Conservation (phyloP, 2,888 invertebrate genomes). For the Acanthoscelides obtectus region DNA sequence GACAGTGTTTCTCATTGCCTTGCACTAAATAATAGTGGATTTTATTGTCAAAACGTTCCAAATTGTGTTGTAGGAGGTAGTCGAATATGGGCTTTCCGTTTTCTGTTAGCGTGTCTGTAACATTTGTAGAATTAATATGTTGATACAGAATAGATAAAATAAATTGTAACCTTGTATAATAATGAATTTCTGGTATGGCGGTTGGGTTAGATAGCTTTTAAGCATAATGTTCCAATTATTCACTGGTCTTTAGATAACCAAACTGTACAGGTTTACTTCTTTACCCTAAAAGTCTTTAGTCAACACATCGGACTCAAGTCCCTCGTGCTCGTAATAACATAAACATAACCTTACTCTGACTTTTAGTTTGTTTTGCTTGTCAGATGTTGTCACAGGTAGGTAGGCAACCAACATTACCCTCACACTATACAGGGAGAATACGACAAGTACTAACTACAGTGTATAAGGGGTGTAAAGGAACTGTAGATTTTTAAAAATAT, state of each 20-base stretch:
- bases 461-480: too few relatives aligned
- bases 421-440: too few relatives aligned
- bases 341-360: too few relatives aligned
- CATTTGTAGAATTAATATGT: slow-evolving; percentile 21
- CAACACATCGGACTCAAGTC: too few relatives aligned
- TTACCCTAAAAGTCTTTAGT: too few relatives aligned
- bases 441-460: too few relatives aligned
- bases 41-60: slow-evolving; percentile 24
- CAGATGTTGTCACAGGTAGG: too few relatives aligned
- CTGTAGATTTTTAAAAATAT: too few relatives aligned
- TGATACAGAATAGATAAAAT: too few relatives aligned
- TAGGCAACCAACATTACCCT: too few relatives aligned
- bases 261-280: neutral
- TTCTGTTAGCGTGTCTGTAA: slow-evolving; percentile 37
- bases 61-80: slow-evolving; percentile 32
- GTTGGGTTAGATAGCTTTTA: slow-evolving; percentile 33
- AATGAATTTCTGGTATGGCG: slow-evolving; percentile 38
- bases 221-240: slow-evolving; percentile 30
- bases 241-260: neutral
- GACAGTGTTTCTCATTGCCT: slow-evolving; percentile 16
- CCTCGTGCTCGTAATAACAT: too few relatives aligned
- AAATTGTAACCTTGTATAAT: slow-evolving; percentile 36
- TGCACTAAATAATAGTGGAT: slow-evolving; percentile 39
- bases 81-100: slow-evolving; percentile 31
- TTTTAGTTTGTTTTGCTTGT: too few relatives aligned